Evolutionary conservation across 1,140 invertebrate genomes (phyloP), one percentile per base, ranked within the genome.

Genomic region (Triops longicaudatus): DNA sequence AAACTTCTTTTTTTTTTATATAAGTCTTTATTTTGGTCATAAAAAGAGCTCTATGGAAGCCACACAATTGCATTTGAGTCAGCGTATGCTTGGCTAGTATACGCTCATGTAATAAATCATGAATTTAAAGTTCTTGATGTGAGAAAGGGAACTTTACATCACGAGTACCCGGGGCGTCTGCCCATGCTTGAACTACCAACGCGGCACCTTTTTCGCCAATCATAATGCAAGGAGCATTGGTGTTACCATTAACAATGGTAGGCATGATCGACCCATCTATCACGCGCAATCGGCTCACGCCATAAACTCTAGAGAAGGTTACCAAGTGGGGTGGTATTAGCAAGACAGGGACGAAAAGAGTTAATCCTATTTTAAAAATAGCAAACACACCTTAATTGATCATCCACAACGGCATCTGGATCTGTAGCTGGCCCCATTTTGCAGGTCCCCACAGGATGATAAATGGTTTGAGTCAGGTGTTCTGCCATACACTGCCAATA

Each of bases 401-500:
- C 17, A 73, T 78, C 78, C 27, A 78, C 78, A 17, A 78, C 78
- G 1, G 78, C 78, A 11, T 78, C 78, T 11, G 14, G 71, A 28
- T 77, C 76, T 28, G 71, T 73, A 5, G 76, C 37, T 43, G 76
- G 76, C 5, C 76, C 78, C 78, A 78, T 79, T 75, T 79, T 76
- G 76, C 76, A 80, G 14, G 78, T 80, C 11, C 79, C 79, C 14
- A 75, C 78, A 28, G 76, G 75, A 44, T 79, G 76, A 44, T 79
- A 73, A 9, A 78, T 37, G 31, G 76, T 79, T 26, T 72, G 27
- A 1, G 79, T 77, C 37, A 73, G 50, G 26, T 74, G 27, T 14
- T 78, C 44, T 41, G 75, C 73, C n/a, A 75, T 44, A 81, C 91
- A 92, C 72, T 82, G 82, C 89, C 89, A 91, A 22, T 77, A 77